A percentile compares a stretch with the other conserved stretches of the same genome.
These are phyloP conservation scores for Mythimna impura DNA, from an alignment of 2,888 invertebrate species.

Conservation along the genomic window DNA sequence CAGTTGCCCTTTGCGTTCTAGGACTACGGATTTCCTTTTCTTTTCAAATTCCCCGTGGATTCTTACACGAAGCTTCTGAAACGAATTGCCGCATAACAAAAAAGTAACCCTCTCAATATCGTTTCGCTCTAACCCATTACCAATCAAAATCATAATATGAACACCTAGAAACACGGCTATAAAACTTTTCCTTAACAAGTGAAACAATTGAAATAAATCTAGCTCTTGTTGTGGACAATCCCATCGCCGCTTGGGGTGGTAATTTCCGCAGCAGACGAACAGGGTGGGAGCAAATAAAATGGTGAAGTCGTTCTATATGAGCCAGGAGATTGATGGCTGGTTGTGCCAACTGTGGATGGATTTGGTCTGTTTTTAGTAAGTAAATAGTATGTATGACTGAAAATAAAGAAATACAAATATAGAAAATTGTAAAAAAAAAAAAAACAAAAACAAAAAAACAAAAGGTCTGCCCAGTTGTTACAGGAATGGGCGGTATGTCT, in stretches of 20 bases:
- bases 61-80: too few relatives aligned
- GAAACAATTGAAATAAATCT: conserved; percentile 64
- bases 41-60: too few relatives aligned
- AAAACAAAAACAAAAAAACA: too few relatives aligned
- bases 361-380: neutral
- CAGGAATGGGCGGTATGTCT: too few relatives aligned
- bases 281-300: conserved; percentile 48
- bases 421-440: too few relatives aligned
- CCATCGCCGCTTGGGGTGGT: conserved; percentile 57
- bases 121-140: neutral
- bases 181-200: neutral
- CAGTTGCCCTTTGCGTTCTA: too few relatives aligned
- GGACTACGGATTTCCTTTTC: too few relatives aligned
- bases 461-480: too few relatives aligned
- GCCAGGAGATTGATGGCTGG: conserved; percentile 33
- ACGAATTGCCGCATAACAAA: too few relatives aligned
- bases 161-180: neutral
- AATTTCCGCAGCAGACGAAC: conserved; percentile 70
- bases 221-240: conserved; percentile 57
- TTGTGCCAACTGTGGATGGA: neutral
- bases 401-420: too few relatives aligned
- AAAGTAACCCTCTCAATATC: neutral
- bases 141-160: neutral
- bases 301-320: conserved; percentile 22
- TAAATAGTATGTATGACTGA: too few relatives aligned